Conservation (phyloP, 2,888 invertebrate genomes). For the Ametastegia equiseti region DNA sequence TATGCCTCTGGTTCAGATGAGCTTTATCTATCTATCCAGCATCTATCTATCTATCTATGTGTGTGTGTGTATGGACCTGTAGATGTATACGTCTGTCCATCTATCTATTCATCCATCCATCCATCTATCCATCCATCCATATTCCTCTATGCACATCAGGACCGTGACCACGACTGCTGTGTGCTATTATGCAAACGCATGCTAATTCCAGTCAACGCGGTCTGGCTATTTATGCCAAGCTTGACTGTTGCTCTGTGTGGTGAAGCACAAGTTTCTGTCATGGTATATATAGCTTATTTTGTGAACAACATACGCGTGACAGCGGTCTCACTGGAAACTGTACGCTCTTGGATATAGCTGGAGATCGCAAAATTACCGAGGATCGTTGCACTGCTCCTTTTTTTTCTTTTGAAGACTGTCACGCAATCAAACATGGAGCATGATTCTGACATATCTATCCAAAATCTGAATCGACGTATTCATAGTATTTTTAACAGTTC, state of each 20-base stretch:
- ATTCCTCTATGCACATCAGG: neutral
- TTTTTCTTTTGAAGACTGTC: neutral
- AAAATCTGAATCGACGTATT: too few relatives aligned
- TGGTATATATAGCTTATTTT: neutral
- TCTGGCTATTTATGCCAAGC: slow-evolving; percentile 4
- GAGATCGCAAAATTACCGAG: too few relatives aligned
- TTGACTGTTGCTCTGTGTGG: neutral
- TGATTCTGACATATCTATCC: too few relatives aligned
- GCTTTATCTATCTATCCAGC: slow-evolving; percentile 2
- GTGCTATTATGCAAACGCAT: slow-evolving; percentile 52
- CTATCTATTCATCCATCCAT: neutral
- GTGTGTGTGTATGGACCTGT: too few relatives aligned
- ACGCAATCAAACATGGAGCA: too few relatives aligned
- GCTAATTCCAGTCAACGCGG: slow-evolving; percentile 48
- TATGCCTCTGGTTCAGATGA: neutral
- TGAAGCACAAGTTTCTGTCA: slow-evolving; percentile 14
- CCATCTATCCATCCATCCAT: neutral
- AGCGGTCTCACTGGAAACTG: neutral
- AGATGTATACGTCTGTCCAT: too few relatives aligned
- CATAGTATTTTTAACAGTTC: too few relatives aligned
- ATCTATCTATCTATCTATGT: neutral
- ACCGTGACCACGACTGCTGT: slow-evolving; percentile 28
- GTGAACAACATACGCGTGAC: neutral
- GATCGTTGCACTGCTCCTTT: too few relatives aligned
- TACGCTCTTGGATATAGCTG: too few relatives aligned